Percentiles rank a stretch among this genome's conserved stretches.
These are phyloP conservation scores for Tribolium madens DNA, from an alignment of 1,140 invertebrate genomes.

Conservation along the genomic window DNA sequence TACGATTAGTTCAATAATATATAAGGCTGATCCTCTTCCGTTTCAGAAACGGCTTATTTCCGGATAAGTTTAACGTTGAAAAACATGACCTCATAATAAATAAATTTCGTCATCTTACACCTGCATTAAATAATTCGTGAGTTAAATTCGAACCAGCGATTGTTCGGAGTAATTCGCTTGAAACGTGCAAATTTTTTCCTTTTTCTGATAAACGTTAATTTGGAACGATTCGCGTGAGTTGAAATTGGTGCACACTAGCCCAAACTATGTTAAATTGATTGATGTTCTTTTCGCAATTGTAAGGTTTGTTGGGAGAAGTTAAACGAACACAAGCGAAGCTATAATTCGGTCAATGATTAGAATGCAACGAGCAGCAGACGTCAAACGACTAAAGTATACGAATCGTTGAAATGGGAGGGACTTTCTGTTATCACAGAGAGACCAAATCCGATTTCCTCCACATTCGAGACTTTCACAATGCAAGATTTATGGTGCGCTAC, in stretches of 20 bases:
- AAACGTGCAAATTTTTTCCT: constrained; percentile 7
- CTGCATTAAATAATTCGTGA: neutral
- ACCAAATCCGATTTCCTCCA: constrained; percentile 41
- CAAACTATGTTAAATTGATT: constrained; percentile 36
- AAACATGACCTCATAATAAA: constrained; percentile 36
- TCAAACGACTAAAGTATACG: constrained; percentile 40
- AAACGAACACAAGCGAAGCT: constrained; percentile 24
- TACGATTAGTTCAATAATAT: constrained; percentile 39
- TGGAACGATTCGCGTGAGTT: constrained; percentile 2
- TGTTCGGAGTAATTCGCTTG: neutral
- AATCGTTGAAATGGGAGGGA: constrained; percentile 35
- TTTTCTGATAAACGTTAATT: constrained; percentile 12
- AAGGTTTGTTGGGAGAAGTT: constrained; percentile 6
- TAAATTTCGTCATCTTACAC: constrained; percentile 15
- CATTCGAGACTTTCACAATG: constrained; percentile 28
- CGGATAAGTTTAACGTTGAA: constrained; percentile 34
- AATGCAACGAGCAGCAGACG: constrained; percentile 39
- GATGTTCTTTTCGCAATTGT: constrained; percentile 30
- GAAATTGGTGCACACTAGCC: neutral
- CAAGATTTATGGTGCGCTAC: constrained; percentile 33
- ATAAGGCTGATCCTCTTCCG: constrained; percentile 30
- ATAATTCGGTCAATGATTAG: constrained; percentile 42
- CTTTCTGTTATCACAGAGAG: constrained; percentile 37
- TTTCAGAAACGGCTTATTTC: constrained; percentile 30
- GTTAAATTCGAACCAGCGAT: neutral